Conservation (phyloP, 2,113 vertebrate genomes). For the Excalfactoria chinensis region DNA sequence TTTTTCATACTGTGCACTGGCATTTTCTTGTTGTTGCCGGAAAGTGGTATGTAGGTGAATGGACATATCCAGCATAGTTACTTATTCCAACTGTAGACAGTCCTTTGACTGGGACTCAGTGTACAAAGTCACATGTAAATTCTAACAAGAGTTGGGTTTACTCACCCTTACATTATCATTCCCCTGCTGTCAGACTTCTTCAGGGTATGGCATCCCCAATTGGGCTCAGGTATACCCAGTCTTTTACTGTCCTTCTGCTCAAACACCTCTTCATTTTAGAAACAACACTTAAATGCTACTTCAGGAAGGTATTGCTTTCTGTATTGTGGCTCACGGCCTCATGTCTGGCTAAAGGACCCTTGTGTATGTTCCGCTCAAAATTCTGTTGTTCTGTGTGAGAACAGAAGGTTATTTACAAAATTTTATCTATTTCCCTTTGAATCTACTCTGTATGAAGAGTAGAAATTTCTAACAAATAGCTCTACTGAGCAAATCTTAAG, state of each 20-base stretch:
- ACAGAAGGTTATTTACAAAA: not conserved
- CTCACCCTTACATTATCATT: not conserved
- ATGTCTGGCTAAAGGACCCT: not conserved
- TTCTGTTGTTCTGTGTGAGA: fast-evolving
- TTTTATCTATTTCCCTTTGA: not conserved
- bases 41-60: not conserved
- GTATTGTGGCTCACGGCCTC: not conserved
- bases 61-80: not conserved
- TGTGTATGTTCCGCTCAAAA: not conserved
- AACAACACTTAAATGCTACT: not conserved
- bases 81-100: not conserved
- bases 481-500: not conserved
- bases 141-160: not conserved
- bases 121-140: not conserved
- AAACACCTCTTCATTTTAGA: not conserved
- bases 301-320: not conserved
- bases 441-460: not conserved
- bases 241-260: not conserved
- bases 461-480: not conserved
- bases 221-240: not conserved
- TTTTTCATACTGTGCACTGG: not conserved
- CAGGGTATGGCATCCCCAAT: not conserved
- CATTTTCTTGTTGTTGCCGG: not conserved
- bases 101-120: not conserved
- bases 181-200: not conserved